Percentiles rank a stretch among this genome's conserved stretches.
Conservation (phyloP, 2,888 invertebrate species). For the Dynastes maya region DNA sequence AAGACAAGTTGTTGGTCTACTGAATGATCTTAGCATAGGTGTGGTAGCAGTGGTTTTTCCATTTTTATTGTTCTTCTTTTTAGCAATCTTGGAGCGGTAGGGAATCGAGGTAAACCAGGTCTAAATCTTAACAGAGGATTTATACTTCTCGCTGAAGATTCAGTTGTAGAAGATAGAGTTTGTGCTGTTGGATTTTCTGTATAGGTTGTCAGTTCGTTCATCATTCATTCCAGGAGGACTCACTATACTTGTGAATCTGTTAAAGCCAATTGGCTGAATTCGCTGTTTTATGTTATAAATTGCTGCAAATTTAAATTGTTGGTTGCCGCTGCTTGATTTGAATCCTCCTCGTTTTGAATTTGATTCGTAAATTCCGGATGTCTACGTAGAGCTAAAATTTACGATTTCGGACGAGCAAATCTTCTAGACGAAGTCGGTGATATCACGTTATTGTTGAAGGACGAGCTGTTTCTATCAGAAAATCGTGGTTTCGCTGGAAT, state of each 20-base stretch:
- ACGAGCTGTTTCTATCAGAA: constrained; percentile 70
- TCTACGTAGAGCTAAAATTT: constrained; percentile 62
- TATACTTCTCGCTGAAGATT: constrained; percentile 76
- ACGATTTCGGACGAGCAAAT: constrained; percentile 71
- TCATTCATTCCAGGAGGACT: constrained; percentile 64
- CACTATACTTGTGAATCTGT: constrained; percentile 64
- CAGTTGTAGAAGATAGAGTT: constrained; percentile 77
- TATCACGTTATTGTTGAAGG: constrained; percentile 59
- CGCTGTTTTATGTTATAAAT: constrained; percentile 71
- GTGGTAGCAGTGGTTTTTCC: constrained; percentile 63
- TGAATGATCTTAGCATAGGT: constrained; percentile 60
- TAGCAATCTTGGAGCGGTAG: constrained; percentile 74
- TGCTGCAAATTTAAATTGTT: constrained; percentile 20
- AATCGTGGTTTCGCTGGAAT: constrained; percentile 83
- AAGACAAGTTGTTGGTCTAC: constrained; percentile 70
- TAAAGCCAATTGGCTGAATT: constrained; percentile 74
- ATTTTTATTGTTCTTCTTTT: constrained; percentile 67
- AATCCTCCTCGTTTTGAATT: constrained; percentile 70
- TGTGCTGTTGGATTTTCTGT: constrained; percentile 78
- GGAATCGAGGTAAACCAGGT: constrained; percentile 75
- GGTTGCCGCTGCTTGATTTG: constrained; percentile 70
- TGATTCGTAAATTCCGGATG: constrained; percentile 66
- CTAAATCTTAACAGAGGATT: constrained; percentile 86
- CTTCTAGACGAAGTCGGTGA: constrained; percentile 70
- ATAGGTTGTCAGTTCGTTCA: constrained; percentile 73